Base-by-base conservation (phyloP, 2,888 invertebrate species). In the Dynastes hyllus region DNA sequence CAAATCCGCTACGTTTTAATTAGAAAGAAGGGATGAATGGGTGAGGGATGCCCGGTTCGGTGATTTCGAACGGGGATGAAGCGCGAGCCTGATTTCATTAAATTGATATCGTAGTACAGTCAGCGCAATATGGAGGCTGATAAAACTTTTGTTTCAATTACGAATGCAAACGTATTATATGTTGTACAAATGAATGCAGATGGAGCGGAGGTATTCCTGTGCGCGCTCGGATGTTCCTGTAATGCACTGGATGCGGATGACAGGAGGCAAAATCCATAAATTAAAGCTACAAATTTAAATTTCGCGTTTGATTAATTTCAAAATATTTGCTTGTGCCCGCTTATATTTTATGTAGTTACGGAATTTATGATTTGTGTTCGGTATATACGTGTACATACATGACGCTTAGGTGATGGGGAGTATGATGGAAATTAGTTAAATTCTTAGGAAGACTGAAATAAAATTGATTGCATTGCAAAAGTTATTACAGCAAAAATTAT, bases 141-240 rank as follows among this genome's bases (percentile, higher is more conserved):
- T 66, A 66, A 66, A 66, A 66, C 66, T 66, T 66, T 66, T 66
- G 66, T 66, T 66, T 66, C 66, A 66, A 66, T 66, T 66, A 40
- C 40, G 37, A 37, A 40, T 69, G 69, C 69, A 69, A 69, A 51
- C 69, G 69, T 69, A 69, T 69, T 69, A 50, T 27, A 22, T 50
- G 22, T 22, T 22, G 22, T 50, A 50, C 50, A 51, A 11, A 50
- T 50, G 9, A 45, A 66, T n/a, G 32, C 40, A 63, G 27, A 63
- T 63, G 63, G 13, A 13, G 63, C 32, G 63, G 4, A 63, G 63
- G 63, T 63, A 29, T 29, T 9, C 32, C 45, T 45, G 16, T 51
- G 13, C 11, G 51, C 27, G 32, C 2, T 22, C n/a, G 32, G 9
- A 27, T 13, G 29, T 27, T 32, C 11, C 27, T 29, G 63, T 63